Evolutionary conservation across 2,113 vertebrate species (phyloP).

Genomic region (western clawed frog (Xenopus tropicalis)): DNA sequence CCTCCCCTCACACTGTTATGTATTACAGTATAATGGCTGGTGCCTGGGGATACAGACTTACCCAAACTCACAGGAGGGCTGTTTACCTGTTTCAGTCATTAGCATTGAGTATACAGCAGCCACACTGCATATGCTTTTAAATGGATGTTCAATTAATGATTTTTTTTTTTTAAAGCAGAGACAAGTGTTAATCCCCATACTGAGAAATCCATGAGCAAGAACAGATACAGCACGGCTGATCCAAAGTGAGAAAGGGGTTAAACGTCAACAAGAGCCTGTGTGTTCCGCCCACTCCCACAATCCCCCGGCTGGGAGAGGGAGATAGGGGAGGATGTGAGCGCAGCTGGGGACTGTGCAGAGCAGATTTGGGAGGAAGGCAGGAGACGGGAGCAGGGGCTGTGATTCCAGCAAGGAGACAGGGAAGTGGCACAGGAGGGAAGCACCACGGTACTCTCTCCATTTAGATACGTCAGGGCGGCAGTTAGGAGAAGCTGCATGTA

Average conservation of each 20-base stretch:
- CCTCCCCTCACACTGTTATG: no score
- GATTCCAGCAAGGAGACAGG: slow-evolving; percentile 22
- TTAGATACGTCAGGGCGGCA: background rate
- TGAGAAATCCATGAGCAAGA: background rate
- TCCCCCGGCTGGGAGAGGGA: slow-evolving; percentile 28
- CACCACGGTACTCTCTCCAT: background rate
- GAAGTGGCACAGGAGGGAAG: slow-evolving; percentile 4
- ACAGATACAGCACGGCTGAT: background rate
- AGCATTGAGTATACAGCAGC: no score
- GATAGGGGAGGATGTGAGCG: slow-evolving; percentile 37
- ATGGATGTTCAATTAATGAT: no score
- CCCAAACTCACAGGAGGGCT: no score
- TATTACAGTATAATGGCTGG: no score
- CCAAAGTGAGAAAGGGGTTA: background rate
- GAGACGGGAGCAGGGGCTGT: slow-evolving; percentile 10
- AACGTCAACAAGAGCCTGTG: background rate
- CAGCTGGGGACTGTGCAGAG: background rate
- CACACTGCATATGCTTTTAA: no score
- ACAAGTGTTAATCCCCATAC: no score
- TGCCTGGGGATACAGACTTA: no score
- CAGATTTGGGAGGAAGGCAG: slow-evolving; percentile 4
- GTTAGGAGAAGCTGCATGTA: background rate
- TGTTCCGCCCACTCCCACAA: slow-evolving; percentile 34
- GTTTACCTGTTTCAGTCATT: no score
- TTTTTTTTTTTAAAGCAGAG: no score